Evolutionary conservation across 2,888 invertebrate species (phyloP).

Genomic region (Kryphioiulus occultus): DNA sequence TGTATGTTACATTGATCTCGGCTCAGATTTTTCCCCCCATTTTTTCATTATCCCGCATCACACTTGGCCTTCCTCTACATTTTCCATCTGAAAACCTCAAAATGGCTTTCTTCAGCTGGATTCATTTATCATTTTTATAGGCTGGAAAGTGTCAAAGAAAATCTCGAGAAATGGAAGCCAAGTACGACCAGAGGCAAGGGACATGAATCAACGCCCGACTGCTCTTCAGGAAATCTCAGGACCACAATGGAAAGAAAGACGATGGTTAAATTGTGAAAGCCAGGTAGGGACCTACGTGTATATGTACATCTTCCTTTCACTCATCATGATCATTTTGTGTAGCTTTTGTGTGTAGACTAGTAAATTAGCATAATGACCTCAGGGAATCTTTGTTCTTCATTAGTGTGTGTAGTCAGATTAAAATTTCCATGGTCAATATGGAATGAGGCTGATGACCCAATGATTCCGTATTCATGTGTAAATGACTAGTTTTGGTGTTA

Average conservation of each 20-base stretch:
- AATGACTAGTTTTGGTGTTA: no score
- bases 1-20: slow-evolving; percentile 5
- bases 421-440: no score
- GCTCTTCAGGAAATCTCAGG: background rate
- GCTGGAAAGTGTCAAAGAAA: slow-evolving; percentile 5
- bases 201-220: background rate
- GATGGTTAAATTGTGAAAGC: background rate
- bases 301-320: background rate
- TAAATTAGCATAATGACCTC: no score
- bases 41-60: background rate
- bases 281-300: no score
- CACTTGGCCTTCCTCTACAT: slow-evolving; percentile 5
- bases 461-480: no score
- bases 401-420: no score
- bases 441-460: no score
- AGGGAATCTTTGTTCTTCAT: no score
- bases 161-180: background rate
- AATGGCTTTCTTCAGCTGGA: background rate
- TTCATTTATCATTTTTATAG: slow-evolving; percentile 5
- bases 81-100: slow-evolving; percentile 5
- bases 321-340: background rate
- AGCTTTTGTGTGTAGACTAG: background rate
- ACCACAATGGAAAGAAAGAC: background rate
- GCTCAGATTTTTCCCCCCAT: background rate
- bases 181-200: background rate